phyloP scores from a whole-genome alignment of 2,888 invertebrate species.

The Drosophila monieri region DNA sequence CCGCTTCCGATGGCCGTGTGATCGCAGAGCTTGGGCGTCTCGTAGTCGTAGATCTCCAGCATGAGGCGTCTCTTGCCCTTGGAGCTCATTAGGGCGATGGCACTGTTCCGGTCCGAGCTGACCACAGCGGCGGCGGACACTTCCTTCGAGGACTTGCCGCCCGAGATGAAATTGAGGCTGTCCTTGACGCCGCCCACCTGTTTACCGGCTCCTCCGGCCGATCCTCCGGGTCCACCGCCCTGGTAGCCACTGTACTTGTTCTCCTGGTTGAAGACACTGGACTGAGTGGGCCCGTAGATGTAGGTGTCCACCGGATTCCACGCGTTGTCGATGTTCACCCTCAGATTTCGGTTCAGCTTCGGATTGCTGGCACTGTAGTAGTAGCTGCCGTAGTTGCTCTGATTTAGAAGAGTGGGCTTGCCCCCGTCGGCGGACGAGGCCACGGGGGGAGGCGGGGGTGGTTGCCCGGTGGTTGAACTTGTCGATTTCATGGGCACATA shows the following conservation, averaged over 20 bases:
- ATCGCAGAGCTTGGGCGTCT: conserved; percentile 92
- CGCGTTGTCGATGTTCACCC: conserved; percentile 84
- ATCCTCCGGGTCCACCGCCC: conserved; percentile 64
- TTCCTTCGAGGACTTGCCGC: conserved; percentile 59
- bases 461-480: conserved; percentile 81
- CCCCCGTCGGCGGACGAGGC: conserved; percentile 79
- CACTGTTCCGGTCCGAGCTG: conserved; percentile 62
- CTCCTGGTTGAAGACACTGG: conserved; percentile 84
- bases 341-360: conserved; percentile 82
- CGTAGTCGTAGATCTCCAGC: conserved; percentile 90
- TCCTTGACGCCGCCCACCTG: conserved; percentile 81
- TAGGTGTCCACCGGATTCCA: conserved; percentile 84
- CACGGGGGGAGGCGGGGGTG: conserved; percentile 81
- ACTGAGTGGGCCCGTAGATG: conserved; percentile 84
- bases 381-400: conserved; percentile 82
- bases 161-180: conserved; percentile 82
- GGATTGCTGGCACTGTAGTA: conserved; percentile 84
- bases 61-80: conserved; percentile 85
- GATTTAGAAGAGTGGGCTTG: conserved; percentile 79
- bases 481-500: conserved; percentile 84
- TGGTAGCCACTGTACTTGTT: conserved; percentile 84
- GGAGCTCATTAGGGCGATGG: conserved; percentile 74
- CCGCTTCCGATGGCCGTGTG: conserved; percentile 87
- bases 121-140: conserved; percentile 59
- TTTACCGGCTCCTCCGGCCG: conserved; percentile 53